Conservation (phyloP, 1,140 invertebrate species). For the Ostrea denselamellosa region DNA sequence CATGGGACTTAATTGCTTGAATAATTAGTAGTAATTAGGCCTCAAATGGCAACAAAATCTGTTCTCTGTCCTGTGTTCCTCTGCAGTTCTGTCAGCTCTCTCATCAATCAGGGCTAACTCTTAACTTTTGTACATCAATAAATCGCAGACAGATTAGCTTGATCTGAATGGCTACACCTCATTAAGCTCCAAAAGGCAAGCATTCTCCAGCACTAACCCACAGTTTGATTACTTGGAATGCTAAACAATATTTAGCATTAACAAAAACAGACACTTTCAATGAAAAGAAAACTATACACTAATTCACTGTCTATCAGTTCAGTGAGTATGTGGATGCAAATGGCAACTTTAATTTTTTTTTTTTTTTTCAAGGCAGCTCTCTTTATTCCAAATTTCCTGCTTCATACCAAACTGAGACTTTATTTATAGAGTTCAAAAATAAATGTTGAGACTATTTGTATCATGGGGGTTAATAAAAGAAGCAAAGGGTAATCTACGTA, state of each 20-base stretch:
- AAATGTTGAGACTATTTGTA: too few species aligned
- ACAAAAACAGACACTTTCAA: neutral
- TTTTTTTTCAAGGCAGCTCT: too few species aligned
- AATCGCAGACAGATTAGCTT: constrained; percentile 14
- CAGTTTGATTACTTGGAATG: neutral
- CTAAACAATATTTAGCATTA: neutral
- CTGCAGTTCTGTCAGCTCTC: neutral
- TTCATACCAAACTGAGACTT: too few species aligned
- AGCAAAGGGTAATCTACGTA: too few species aligned
- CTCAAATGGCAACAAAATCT: neutral
- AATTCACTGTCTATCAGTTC: neutral
- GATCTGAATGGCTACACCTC: constrained; percentile 25
- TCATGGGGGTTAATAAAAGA: too few species aligned
- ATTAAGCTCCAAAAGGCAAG: neutral
- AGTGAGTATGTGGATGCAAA: neutral
- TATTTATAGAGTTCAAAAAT: too few species aligned
- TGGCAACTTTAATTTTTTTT: neutral
- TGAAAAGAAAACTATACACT: neutral
- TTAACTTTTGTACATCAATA: constrained; percentile 37
- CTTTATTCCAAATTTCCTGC: too few species aligned
- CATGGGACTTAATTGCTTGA: neutral
- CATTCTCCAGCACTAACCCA: neutral
- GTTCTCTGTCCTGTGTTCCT: neutral
- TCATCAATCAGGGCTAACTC: neutral
- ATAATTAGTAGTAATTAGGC: neutral